These are phyloP conservation scores for Carposina sasakii DNA, from an alignment of 1,140 invertebrate genomes.

Conservation along the genomic window DNA sequence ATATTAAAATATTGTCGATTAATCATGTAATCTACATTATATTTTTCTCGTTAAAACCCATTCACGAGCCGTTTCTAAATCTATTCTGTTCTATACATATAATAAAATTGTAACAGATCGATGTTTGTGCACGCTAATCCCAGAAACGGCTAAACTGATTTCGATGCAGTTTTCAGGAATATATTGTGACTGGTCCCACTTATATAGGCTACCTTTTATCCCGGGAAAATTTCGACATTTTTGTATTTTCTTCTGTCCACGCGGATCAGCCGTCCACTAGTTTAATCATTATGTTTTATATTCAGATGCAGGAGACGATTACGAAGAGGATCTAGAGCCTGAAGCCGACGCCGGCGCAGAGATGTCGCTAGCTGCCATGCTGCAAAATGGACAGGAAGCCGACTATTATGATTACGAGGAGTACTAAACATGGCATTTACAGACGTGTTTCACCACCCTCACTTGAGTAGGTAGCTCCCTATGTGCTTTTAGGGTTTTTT, in stretches of 20 bases:
- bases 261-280: neutral
- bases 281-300: constrained; percentile 6
- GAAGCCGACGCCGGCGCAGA: constrained; percentile 34
- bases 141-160: too few relatives aligned
- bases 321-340: constrained; percentile 49
- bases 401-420: constrained; percentile 61
- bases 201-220: neutral
- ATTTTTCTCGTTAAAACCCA: too few relatives aligned
- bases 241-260: neutral
- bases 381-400: constrained; percentile 52
- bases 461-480: too few relatives aligned
- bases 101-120: too few relatives aligned
- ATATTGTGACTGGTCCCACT: neutral
- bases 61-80: too few relatives aligned
- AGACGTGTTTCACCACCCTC: too few relatives aligned
- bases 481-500: too few relatives aligned
- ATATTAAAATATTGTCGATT: too few relatives aligned
- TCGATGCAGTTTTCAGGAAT: neutral
- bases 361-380: constrained; percentile 48
- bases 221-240: neutral
- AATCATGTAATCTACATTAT: too few relatives aligned
- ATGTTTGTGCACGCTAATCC: too few relatives aligned
- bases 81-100: too few relatives aligned
- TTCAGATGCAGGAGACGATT: constrained; percentile 45
- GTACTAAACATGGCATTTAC: too few relatives aligned